Base-by-base conservation (phyloP, 92 coral and sea anemone genomes). In the Plumapathes pennacea region DNA sequence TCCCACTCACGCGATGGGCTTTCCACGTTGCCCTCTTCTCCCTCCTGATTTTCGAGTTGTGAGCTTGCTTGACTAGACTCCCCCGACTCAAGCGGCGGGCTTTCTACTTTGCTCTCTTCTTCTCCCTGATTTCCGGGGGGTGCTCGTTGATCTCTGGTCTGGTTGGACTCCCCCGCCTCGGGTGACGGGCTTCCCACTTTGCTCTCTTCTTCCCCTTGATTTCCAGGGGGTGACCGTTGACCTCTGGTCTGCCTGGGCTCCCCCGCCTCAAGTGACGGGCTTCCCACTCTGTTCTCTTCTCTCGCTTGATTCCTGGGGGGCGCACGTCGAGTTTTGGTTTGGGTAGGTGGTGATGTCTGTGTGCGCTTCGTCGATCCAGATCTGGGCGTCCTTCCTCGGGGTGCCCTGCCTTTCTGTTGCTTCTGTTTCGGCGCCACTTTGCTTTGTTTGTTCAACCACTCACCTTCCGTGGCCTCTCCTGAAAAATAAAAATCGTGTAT, bases 361-460 rank as follows among this genome's bases (percentile, higher is more conserved):
- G 51, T 61, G 12, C 67, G 40, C 5, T 57, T 62, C 10, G 64
- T 25, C 3, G 53, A 36, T 10, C 69, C 67, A 34, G 73, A 20
- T 25, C 75, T 82, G 18, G 60, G 82, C 27, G 71, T 62, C 13
- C 83, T 62, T 18, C 83, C 83, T 26, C 88, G 71, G 0, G 56
- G 32, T 0, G 47, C 69, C 18, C 54, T 81, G 20, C 81, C 25
- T 30, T 65, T 81, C 51, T 72, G 70, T 37, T 64, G 72, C 32
- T 82, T 82, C 15, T 59, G 55, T 65, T 54, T 72, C 58, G 54
- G 71, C 4, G 27, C 32, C 24, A 72, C 72, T 18, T n/a, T 19
- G 20, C 31, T 49, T 63, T 63, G 36, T 48, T n/a, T 66, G 4
- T 38, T 51, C 17, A 66, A 4, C 73, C 62, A 52, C 15, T 66